phyloP scores from a whole-genome alignment of 2,113 vertebrate genomes.

The Nipponia nippon region DNA sequence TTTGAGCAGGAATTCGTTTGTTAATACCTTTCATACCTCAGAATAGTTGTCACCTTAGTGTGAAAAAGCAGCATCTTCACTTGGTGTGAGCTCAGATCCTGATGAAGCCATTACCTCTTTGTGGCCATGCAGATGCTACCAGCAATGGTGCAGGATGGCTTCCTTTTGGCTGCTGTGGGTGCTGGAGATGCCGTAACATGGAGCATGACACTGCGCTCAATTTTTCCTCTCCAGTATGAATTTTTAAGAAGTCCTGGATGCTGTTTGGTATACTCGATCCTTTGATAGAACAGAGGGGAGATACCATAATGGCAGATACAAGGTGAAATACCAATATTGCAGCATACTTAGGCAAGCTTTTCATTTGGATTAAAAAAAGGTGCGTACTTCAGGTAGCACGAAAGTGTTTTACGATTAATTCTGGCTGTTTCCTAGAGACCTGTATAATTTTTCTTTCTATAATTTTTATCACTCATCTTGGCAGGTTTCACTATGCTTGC shows the following conservation, averaged over 20 bases:
- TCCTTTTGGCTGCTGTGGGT: neutral
- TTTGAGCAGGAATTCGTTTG: neutral
- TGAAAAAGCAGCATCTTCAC: neutral
- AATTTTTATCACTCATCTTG: constrained; percentile 6
- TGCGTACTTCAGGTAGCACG: neutral
- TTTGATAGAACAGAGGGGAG: neutral
- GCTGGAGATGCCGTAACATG: neutral
- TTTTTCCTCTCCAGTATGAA: neutral
- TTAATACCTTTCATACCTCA: neutral
- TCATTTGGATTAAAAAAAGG: neutral
- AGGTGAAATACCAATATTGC: neutral
- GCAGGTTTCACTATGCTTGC: constrained; percentile 20
- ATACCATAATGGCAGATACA: neutral
- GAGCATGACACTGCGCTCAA: neutral
- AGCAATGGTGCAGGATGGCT: neutral
- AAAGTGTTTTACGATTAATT: neutral
- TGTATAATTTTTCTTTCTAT: neutral
- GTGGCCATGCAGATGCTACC: neutral
- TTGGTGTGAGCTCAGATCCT: neutral
- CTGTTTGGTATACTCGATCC: neutral
- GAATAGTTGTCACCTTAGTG: neutral
- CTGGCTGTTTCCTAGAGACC: neutral
- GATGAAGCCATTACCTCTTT: neutral
- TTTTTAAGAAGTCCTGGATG: neutral
- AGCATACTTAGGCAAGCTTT: neutral